Conservation (phyloP, 37 sponge, comb jelly and placozoan species). For the Spongilla lacustris region DNA sequence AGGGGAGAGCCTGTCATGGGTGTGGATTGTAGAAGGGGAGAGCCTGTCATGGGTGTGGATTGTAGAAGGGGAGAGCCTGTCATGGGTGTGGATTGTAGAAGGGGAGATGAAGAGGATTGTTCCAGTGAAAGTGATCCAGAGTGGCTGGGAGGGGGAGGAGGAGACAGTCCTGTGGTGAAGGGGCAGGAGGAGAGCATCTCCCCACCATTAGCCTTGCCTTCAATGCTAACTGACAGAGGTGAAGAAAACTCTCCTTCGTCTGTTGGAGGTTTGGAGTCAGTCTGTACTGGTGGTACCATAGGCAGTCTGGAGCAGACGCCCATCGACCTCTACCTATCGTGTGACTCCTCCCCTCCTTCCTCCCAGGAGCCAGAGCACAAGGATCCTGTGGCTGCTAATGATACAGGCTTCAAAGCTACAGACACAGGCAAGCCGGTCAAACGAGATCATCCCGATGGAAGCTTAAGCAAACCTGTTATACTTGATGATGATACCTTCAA, state of each 20-base stretch:
- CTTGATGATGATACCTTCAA: neutral
- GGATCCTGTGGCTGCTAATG: neutral
- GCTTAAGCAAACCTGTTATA: neutral
- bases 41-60: neutral
- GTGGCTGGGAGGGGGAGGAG: neutral
- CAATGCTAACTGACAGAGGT: neutral
- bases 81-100: neutral
- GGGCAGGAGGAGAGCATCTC: neutral
- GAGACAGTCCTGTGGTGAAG: constrained; percentile 3
- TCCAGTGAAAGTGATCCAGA: constrained; percentile 8
- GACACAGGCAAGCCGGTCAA: neutral
- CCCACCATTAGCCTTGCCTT: neutral
- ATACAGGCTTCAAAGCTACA: neutral
- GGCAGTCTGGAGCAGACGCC: constrained; percentile 37
- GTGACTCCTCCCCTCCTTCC: neutral
- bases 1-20: neutral
- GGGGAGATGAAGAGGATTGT: neutral
- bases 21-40: neutral
- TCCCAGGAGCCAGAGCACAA: neutral
- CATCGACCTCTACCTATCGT: constrained; percentile 3
- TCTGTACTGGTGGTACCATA: neutral
- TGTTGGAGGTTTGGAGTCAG: neutral
- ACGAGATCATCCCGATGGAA: neutral
- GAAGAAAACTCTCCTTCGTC: neutral
- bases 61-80: neutral